Percentiles rank a stretch among this genome's conserved stretches.
Conservation (phyloP, 2,113 vertebrate species). For the Siphamia tubifer region DNA sequence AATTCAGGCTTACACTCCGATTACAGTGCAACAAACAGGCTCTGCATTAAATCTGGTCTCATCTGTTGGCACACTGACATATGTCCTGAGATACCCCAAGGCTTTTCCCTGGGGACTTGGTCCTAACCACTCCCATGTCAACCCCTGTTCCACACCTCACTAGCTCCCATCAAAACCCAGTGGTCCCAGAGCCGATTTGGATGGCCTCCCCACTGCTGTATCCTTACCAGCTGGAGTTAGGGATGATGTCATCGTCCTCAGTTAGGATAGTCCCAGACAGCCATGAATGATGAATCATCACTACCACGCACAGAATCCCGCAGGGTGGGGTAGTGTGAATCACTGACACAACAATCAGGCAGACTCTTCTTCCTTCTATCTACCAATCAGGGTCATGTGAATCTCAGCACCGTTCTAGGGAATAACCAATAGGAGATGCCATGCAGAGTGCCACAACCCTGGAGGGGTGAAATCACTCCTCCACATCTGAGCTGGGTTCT, state of each 20-base stretch:
- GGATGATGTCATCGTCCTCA: slow-evolving; percentile 71
- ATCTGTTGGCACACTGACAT: slow-evolving; percentile 33
- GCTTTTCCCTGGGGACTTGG: slow-evolving; percentile 25
- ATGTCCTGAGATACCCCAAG: slow-evolving; percentile 38
- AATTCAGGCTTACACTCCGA: slow-evolving; percentile 47
- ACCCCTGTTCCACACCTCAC: slow-evolving; percentile 20
- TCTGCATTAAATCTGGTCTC: slow-evolving; percentile 42
- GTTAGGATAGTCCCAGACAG: slow-evolving; percentile 66
- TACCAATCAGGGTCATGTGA: slow-evolving; percentile 56
- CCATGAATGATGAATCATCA: slow-evolving; percentile 62
- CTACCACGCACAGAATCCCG: slow-evolving; percentile 48
- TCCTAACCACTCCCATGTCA: slow-evolving; percentile 37
- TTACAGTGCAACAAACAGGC: slow-evolving; percentile 26
- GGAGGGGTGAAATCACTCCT: slow-evolving; percentile 44
- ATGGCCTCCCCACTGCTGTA: slow-evolving; percentile 45
- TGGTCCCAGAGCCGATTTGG: slow-evolving; percentile 22
- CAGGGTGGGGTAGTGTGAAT: slow-evolving; percentile 60
- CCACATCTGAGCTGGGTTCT: slow-evolving; percentile 35
- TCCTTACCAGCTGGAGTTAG: slow-evolving; percentile 63
- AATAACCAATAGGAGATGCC: slow-evolving; percentile 35
- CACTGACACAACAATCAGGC: slow-evolving; percentile 54
- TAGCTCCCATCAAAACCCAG: slow-evolving; percentile 27
- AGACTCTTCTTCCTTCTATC: slow-evolving; percentile 34
- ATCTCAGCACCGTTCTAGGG: slow-evolving; percentile 28
- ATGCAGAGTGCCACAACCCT: not conserved